These are phyloP conservation scores for Meleagris gallopavo DNA, from an alignment of 2,113 vertebrate genomes.

Conservation along the genomic window DNA sequence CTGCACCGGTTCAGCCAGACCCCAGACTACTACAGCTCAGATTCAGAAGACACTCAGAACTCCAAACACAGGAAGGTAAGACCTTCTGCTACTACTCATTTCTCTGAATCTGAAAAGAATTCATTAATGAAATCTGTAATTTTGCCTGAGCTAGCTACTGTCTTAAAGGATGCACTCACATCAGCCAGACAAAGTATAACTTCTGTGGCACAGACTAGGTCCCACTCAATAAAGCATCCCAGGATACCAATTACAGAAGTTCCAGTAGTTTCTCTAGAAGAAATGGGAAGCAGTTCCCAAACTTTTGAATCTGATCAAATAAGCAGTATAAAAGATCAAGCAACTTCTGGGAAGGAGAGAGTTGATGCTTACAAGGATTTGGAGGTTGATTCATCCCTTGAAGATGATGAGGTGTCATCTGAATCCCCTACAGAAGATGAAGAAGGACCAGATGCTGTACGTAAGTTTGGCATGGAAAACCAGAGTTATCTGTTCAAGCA, in stretches of 20 bases:
- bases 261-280: slow-evolving; percentile 36
- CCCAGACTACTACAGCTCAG: slow-evolving; percentile 54
- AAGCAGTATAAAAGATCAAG: neutral
- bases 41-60: slow-evolving; percentile 59
- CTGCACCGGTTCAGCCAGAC: slow-evolving; percentile 44
- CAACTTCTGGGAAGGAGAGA: neutral
- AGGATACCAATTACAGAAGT: slow-evolving; percentile 25
- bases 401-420: neutral
- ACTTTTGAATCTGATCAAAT: neutral
- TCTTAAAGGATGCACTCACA: slow-evolving; percentile 60
- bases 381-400: neutral
- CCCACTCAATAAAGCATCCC: slow-evolving; percentile 6
- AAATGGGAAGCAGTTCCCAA: slow-evolving; percentile 15
- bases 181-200: slow-evolving; percentile 40
- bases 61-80: slow-evolving; percentile 57
- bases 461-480: slow-evolving; percentile 48
- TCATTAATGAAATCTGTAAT: slow-evolving; percentile 56
- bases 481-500: slow-evolving; percentile 59
- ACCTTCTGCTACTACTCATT: slow-evolving; percentile 48
- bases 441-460: slow-evolving; percentile 4
- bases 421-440: slow-evolving; percentile 22
- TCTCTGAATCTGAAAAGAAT: slow-evolving; percentile 51
- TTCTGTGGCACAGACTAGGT: neutral
- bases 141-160: slow-evolving; percentile 58
- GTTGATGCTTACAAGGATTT: neutral